A percentile compares a stretch with the other conserved stretches of the same genome.
phyloP scores from a whole-genome alignment of 2,113 vertebrate genomes.

The Oreochromis spilurus region DNA sequence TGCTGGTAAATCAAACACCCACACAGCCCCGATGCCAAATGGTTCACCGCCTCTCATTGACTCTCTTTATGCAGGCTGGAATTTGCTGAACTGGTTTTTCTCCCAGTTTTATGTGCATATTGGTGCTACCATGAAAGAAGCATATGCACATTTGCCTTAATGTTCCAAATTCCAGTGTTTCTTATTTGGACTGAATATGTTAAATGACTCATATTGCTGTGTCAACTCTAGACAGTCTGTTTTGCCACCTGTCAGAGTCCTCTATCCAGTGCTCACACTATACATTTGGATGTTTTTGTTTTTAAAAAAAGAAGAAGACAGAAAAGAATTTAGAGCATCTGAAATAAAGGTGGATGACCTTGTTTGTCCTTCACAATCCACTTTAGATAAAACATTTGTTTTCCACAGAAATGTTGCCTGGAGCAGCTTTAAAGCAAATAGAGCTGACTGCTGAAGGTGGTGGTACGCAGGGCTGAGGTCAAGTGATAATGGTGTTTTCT shows the following conservation, averaged over 20 bases:
- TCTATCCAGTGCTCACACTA: not conserved
- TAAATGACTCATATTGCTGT: not conserved
- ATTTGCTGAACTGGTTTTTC: slow-evolving; percentile 4
- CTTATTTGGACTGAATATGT: not conserved
- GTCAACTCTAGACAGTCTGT: not conserved
- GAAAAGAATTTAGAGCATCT: not conserved
- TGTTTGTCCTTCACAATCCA: not conserved
- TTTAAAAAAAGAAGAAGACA: not conserved
- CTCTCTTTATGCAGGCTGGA: not conserved
- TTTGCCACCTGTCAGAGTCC: not conserved
- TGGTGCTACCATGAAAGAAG: not conserved
- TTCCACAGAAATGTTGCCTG: not conserved
- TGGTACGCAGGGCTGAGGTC: not conserved
- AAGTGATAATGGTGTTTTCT: not conserved
- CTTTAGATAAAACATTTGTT: not conserved
- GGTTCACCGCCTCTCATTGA: slow-evolving; percentile 6
- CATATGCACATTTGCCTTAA: not conserved
- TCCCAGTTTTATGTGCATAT: not conserved
- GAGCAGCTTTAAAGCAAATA: not conserved
- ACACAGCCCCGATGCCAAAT: slow-evolving; percentile 19
- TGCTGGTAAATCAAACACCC: slow-evolving; percentile 45
- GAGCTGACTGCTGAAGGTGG: not conserved
- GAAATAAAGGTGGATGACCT: not conserved
- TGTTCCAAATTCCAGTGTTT: not conserved
- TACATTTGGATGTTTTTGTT: not conserved